Evolutionary conservation across 2,797 vertebrate species (phyloP), one percentile per base, ranked within the genome.

Genomic region (Pterois miles): DNA sequence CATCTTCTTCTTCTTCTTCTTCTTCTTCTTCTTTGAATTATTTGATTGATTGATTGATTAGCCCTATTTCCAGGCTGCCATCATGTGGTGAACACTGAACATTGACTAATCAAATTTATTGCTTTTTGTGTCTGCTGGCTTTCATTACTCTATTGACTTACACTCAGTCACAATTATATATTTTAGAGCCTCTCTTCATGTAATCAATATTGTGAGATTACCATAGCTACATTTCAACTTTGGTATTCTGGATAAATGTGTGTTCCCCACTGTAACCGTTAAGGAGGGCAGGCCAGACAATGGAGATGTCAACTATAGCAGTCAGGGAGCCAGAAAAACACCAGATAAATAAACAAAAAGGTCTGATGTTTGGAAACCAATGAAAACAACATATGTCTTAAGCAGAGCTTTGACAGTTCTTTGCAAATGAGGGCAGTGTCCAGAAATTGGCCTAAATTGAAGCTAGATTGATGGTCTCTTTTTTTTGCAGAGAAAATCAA

Each of bases 301-400:
- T 84, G 71, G 81, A 90, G 93, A 92, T 91, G 86, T 90, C 88
- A 91, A 65, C 64, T 14, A 67, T 11, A 66, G 68, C 72, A 86
- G 64, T 82, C 87, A 83, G 70, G 46, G 78, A 84, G 79, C 27
- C 54, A 13, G 64, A 66, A 82, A 90, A 91, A 67, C 48, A 71
- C 66, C 14, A 71, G 60, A 65, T 59, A 85, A 77, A 87, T 78
- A 71, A 88, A 10, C 50, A 74, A 85, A 87, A 10, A 34, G 23
- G 46, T 63, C 58, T 66, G 85, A 89, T 83, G 59, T 79, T 73
- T 3, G 34, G 71, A 80, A 85, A 81, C 64, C 18, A 56, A 84
- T 64, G 57, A 87, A 90, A 93, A 80, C 77, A 82, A 67, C 58
- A 43, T 43, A 46, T 20, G 52, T 84, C 57, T 82, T 81, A 69